Evolutionary conservation across 2,888 invertebrate species (phyloP), one percentile per base, ranked within the genome.

Genomic region (Athetis lepigone): DNA sequence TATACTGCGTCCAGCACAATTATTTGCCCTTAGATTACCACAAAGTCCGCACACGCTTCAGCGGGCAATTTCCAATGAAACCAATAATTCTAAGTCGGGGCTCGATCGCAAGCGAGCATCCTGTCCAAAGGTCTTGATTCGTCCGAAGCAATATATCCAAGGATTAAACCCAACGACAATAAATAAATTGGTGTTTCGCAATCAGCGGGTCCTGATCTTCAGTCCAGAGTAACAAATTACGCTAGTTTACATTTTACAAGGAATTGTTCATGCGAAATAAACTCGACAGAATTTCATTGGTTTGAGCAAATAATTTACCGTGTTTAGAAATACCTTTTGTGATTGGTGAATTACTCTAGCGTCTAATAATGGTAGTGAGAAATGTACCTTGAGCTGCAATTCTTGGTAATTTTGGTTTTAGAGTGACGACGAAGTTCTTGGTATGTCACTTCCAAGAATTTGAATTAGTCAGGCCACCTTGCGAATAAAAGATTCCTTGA

Each of bases 101-200:
- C 49, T 23, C 40, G 54, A 54, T 55, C 21, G 42, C 42, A 45
- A 39, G 54, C 52, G 19, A 56, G 47, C 37, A 36, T 63, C 42
- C 57, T 45, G 51, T 56, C 60, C 40, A 23, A 42, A 33, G 61
- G 62, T 58, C 74, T 71, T 61, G 75, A 70, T 75, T 75, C 42
- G 54, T 65, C 55, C 52, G n/a, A 55, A 42, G 64, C 77, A 59
- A 79, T 79, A 77, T 58, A 80, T 79, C 62, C 57, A 56, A 23
- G 70, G 80, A 75, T 80, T 79, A 77, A 70, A 62, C 52, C 33
- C 65, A 61, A 68, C 63, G 78, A 73, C 79, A 80, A 80, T 80
- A 79, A 78, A 81, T 81, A 81, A 80, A 81, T 81, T 70, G 80
- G 82, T 71, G 64, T 66, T 75, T 69, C 69, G 70, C 68, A 81